Conservation (phyloP, 2,113 vertebrate genomes). For the Rhodinocichla rosea region DNA sequence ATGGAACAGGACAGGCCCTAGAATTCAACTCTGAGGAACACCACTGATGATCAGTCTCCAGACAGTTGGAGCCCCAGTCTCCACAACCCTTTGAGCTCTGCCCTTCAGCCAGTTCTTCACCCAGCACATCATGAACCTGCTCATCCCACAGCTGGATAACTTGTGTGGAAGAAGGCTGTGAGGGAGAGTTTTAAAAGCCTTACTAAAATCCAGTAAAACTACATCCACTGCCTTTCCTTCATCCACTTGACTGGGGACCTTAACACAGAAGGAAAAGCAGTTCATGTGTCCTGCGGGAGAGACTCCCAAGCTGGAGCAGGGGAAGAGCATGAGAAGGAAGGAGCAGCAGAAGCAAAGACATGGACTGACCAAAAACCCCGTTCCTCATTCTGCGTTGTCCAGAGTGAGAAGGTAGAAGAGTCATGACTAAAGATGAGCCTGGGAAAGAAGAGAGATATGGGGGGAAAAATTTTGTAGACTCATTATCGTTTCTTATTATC, state of each 20-base stretch:
- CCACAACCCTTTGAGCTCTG: not conserved
- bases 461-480: not conserved
- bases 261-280: not conserved
- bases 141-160: not conserved
- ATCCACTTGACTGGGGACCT: accelerated
- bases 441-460: not conserved
- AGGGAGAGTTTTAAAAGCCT: not conserved
- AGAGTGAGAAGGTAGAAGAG: not conserved
- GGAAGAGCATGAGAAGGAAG: not conserved
- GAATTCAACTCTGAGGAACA: not conserved
- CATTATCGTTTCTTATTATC: not conserved
- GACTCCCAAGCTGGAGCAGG: not conserved
- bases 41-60: not conserved
- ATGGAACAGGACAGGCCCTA: not conserved
- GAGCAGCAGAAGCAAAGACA: accelerated
- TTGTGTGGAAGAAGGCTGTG: not conserved
- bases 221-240: not conserved
- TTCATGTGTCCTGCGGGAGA: not conserved
- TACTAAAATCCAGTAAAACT: not conserved
- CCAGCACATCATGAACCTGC: too few species aligned
- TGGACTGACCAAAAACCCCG: not conserved
- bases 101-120: not conserved
- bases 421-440: not conserved
- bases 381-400: not conserved
- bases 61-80: not conserved